phyloP scores from a whole-genome alignment of 2,113 vertebrate genomes.

The Apteryx owenii region DNA sequence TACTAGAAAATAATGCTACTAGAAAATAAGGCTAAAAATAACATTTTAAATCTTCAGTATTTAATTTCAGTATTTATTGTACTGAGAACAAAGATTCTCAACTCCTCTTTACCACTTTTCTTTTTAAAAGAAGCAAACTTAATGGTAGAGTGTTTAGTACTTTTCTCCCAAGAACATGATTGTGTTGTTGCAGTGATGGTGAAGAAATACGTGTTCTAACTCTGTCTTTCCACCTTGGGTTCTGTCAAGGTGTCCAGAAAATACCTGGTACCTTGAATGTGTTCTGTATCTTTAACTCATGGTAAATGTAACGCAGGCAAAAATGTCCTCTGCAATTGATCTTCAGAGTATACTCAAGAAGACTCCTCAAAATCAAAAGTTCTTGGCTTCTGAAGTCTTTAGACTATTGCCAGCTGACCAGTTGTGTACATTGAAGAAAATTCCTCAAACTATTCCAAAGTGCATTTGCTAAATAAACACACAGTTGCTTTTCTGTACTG shows the following conservation, averaged over 20 bases:
- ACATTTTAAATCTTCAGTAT: not conserved
- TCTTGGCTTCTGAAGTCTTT: not conserved
- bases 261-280: not conserved
- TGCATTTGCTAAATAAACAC: not conserved
- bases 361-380: not conserved
- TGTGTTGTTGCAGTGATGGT: not conserved
- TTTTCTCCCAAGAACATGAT: not conserved
- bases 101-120: not conserved
- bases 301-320: not conserved
- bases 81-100: not conserved
- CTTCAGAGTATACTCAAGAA: not conserved
- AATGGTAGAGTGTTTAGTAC: not conserved
- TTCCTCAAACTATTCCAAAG: not conserved
- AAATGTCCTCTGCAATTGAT: not conserved
- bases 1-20: too few relatives aligned
- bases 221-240: not conserved
- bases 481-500: not conserved
- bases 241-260: not conserved
- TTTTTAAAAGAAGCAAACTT: not conserved
- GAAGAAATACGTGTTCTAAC: not conserved
- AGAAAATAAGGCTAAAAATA: not conserved
- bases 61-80: not conserved
- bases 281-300: not conserved
- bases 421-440: not conserved
- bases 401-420: slow-evolving; percentile 14